Percentiles rank a stretch among this genome's conserved stretches.
Conservation (phyloP, 2,797 vertebrate genomes). For the Coregonus ussuriensis region DNA sequence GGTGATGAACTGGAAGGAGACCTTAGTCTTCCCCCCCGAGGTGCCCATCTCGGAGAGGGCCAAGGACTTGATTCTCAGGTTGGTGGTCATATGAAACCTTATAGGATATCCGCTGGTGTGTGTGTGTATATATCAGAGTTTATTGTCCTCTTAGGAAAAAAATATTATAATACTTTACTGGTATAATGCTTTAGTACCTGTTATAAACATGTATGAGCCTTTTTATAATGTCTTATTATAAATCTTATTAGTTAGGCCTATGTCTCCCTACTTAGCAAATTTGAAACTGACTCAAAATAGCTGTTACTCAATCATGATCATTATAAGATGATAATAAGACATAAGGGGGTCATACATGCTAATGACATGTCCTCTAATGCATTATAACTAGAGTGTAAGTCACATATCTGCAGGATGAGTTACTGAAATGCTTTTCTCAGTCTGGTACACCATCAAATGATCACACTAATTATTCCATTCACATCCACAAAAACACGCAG, state of each 20-base stretch:
- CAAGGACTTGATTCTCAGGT: constrained; percentile 96
- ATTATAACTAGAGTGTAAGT: too few species aligned
- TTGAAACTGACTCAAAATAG: too few species aligned
- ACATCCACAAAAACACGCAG: not conserved
- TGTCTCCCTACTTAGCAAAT: too few species aligned
- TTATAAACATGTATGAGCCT: too few species aligned
- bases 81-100: constrained; percentile 29
- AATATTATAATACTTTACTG: too few species aligned
- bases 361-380: too few species aligned
- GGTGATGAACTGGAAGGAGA: constrained; percentile 99
- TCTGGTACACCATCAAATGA: not conserved
- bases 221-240: too few species aligned
- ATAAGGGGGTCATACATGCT: too few species aligned
- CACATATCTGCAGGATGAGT: not conserved
- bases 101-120: not conserved
- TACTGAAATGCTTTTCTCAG: not conserved
- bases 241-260: too few species aligned
- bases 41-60: constrained; percentile 97
- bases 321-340: not conserved
- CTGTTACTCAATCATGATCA: not conserved
- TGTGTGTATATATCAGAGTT: not conserved
- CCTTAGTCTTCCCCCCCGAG: constrained; percentile 93
- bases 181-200: too few species aligned
- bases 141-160: not conserved
- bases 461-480: not conserved